Percentiles rank a stretch among this genome's conserved stretches.
phyloP scores from a whole-genome alignment of 2,113 vertebrate genomes.

The Odocoileus virginianus region DNA sequence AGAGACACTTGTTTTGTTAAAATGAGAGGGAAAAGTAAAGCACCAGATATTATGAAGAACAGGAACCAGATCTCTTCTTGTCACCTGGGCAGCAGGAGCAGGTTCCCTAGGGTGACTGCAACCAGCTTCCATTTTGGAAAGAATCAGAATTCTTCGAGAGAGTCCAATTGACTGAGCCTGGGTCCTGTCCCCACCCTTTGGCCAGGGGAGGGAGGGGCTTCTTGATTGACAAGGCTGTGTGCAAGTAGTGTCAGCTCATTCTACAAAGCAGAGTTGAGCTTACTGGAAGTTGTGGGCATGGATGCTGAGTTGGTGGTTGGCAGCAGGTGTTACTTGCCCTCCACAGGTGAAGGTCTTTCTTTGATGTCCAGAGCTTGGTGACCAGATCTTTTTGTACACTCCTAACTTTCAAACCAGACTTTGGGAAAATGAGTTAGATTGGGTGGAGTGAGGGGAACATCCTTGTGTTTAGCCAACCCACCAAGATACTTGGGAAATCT shows the following conservation, averaged over 20 bases:
- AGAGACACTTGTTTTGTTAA: neutral
- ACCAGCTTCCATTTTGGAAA: neutral
- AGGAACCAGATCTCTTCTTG: too few species aligned
- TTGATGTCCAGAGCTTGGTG: neutral
- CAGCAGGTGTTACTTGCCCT: neutral
- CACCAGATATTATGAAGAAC: neutral
- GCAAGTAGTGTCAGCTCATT: neutral
- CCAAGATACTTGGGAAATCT: neutral
- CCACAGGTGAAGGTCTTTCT: neutral
- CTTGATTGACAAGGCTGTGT: neutral
- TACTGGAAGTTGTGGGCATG: neutral
- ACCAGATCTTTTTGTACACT: neutral
- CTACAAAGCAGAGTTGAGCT: neutral
- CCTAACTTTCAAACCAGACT: neutral
- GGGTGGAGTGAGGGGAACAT: neutral
- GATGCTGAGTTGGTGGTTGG: neutral
- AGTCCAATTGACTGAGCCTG: neutral
- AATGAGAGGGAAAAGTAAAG: neutral
- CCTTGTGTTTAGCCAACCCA: neutral
- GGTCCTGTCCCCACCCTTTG: neutral
- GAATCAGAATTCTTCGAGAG: neutral
- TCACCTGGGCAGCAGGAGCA: neutral
- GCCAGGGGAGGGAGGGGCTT: neutral
- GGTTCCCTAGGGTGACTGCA: neutral
- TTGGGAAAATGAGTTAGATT: neutral